Percentiles rank a stretch among this genome's conserved stretches.
Conservation (phyloP, 2,797 vertebrate species). For the Uromys caudimaculatus region DNA sequence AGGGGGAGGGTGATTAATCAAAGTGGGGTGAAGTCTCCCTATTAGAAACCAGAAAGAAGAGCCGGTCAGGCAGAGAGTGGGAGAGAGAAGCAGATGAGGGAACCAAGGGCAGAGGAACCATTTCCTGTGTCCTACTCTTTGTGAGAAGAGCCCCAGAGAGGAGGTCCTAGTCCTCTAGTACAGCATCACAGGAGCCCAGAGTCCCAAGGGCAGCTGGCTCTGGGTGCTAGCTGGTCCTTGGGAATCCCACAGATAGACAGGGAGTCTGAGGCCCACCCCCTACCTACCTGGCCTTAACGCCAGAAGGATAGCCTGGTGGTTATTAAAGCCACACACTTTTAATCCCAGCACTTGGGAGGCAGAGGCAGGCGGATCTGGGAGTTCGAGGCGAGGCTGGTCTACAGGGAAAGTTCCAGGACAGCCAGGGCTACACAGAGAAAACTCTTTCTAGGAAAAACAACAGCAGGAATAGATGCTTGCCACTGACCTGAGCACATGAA, state of each 20-base stretch:
- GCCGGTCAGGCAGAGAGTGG: not conserved
- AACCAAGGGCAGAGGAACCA: not conserved
- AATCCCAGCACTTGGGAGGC: not conserved
- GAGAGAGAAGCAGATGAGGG: not conserved
- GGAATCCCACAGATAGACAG: not conserved
- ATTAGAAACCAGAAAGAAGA: too few species aligned
- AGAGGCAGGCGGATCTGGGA: not conserved
- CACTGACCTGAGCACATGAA: not conserved
- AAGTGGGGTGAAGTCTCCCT: not conserved
- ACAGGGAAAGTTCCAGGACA: not conserved
- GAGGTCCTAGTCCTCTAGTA: not conserved
- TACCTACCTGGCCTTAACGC: not conserved
- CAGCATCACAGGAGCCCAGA: not conserved
- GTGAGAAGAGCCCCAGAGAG: not conserved
- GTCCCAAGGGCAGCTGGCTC: not conserved
- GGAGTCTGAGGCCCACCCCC: not conserved
- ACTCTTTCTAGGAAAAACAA: not conserved
- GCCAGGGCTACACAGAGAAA: not conserved
- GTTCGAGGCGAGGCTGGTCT: not conserved
- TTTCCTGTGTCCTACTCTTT: not conserved
- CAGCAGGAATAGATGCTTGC: not conserved
- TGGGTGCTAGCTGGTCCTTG: not conserved
- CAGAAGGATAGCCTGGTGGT: not conserved
- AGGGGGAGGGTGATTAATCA: too few species aligned
- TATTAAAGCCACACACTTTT: not conserved